Percentiles rank a stretch among this genome's conserved stretches.
phyloP scores from a whole-genome alignment of 1,140 invertebrate species.

The Euwallacea fornicatus region DNA sequence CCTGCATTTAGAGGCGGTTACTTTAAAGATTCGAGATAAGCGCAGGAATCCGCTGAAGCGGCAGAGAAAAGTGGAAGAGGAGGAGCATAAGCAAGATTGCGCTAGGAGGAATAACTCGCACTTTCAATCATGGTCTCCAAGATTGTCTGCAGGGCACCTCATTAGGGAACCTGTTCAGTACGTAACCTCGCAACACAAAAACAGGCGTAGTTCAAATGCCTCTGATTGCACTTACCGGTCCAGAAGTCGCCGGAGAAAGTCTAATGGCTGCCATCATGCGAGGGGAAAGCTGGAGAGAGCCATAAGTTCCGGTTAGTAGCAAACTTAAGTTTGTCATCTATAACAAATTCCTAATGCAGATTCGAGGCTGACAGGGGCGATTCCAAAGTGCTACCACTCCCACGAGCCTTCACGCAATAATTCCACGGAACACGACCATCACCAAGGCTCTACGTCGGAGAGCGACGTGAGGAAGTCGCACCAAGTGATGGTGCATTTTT shows the following conservation, averaged over 20 bases:
- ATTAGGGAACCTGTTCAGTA: slow-evolving; percentile 44
- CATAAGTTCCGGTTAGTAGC: slow-evolving; percentile 44
- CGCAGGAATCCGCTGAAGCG: slow-evolving; percentile 71
- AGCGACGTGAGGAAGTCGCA: slow-evolving; percentile 34
- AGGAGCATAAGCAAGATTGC: slow-evolving; percentile 52
- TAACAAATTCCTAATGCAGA: slow-evolving; percentile 28
- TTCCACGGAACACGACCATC: slow-evolving; percentile 37
- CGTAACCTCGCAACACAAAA: slow-evolving; percentile 35
- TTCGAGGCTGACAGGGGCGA: slow-evolving; percentile 48
- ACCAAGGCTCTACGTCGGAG: slow-evolving; percentile 27
- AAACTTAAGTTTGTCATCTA: background rate
- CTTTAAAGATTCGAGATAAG: slow-evolving; percentile 66
- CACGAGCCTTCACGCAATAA: slow-evolving; percentile 37
- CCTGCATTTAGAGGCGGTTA: slow-evolving; percentile 68
- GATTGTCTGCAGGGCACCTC: slow-evolving; percentile 29
- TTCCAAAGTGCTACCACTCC: slow-evolving; percentile 47
- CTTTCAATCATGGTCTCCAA: slow-evolving; percentile 40
- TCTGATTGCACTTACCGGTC: slow-evolving; percentile 51
- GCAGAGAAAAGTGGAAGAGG: slow-evolving; percentile 72
- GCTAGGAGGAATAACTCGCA: slow-evolving; percentile 43
- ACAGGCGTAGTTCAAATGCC: slow-evolving; percentile 50
- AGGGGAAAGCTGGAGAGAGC: slow-evolving; percentile 48
- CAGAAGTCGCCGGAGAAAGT: slow-evolving; percentile 44
- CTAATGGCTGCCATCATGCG: slow-evolving; percentile 33
- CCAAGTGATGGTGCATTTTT: slow-evolving; percentile 39